Evolutionary conservation across 2,797 vertebrate genomes (phyloP), one percentile per base, ranked within the genome.

Genomic region (Acanthornis magna): DNA sequence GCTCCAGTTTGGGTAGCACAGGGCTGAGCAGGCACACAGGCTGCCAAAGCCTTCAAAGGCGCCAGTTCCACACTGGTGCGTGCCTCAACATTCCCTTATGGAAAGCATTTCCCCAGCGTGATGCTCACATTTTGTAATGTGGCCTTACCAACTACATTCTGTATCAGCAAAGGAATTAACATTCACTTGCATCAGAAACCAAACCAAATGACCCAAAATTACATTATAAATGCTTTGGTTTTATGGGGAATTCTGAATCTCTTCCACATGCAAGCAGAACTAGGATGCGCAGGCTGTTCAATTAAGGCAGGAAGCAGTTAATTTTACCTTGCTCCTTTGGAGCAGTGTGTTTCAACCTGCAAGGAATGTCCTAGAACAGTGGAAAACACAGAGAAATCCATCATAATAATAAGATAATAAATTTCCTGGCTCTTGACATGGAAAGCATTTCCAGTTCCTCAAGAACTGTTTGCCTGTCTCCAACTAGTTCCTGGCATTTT

Each of bases 271-370:
- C 75, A 91, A 78, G 63, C 2, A 3, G 55, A 70, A 42, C 40
- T 43, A 62, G 29, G 57, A 51, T 18, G n/a, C 45, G 79, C 70
- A 84, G 62, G 42, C 67, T 85, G 48, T 53, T 88, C n/a, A 79
- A 89, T 92, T 94, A 85, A 70, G 67, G 53, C 70, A 76, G 58
- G 47, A 95, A 85, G 88, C 38, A 79, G 57, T 62, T 79, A 48
- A 38, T 74, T 75, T 63, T 58, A 86, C 78, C 65, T 18, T 66
- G 38, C 71, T 86, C 22, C 76, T 61, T 75, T 34, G 22, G 25
- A 95, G 58, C 68, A 67, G n/a, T 25, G 34, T 74, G 61, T 50
- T 72, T 91, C 71, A 82, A 45, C 65, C 85, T 88, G 68, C 68
- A 92, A 77, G 61, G 38, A 85, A 80, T 18, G 29, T 68, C 51